Conservation (phyloP, 2,797 vertebrate genomes). For the Gobio occitaniae region DNA sequence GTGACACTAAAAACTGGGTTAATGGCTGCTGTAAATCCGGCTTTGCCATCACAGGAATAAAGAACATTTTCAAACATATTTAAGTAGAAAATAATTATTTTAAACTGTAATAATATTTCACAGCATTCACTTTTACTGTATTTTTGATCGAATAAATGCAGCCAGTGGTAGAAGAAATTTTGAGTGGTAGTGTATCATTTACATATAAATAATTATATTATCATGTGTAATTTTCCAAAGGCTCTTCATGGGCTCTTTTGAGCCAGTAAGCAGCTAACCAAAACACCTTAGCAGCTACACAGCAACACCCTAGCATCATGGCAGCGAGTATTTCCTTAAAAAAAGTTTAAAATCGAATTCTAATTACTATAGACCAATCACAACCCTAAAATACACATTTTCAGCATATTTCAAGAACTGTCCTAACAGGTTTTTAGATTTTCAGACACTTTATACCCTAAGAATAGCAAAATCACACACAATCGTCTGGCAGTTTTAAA, state of each 20-base stretch:
- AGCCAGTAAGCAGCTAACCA: background rate
- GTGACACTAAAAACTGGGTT: too few species aligned
- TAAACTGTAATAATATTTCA: background rate
- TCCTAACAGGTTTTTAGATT: background rate
- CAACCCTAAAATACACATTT: background rate
- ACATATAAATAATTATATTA: background rate
- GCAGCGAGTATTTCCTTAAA: background rate
- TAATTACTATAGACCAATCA: background rate
- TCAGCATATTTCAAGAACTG: background rate
- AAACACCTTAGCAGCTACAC: background rate
- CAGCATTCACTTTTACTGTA: background rate
- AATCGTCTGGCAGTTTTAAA: constrained; percentile 55
- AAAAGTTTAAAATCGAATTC: background rate
- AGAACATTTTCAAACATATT: background rate
- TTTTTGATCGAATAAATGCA: background rate
- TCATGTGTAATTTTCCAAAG: background rate
- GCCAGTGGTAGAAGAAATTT: background rate
- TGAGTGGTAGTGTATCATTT: background rate
- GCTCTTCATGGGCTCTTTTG: background rate
- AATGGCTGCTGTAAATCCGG: too few species aligned
- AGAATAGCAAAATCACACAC: constrained; percentile 24
- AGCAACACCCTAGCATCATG: background rate
- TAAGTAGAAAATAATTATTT: background rate
- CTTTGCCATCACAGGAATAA: too few species aligned
- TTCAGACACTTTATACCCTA: background rate